These are phyloP conservation scores for Myotis myotis DNA, from an alignment of 2,797 vertebrate species.

Conservation along the genomic window DNA sequence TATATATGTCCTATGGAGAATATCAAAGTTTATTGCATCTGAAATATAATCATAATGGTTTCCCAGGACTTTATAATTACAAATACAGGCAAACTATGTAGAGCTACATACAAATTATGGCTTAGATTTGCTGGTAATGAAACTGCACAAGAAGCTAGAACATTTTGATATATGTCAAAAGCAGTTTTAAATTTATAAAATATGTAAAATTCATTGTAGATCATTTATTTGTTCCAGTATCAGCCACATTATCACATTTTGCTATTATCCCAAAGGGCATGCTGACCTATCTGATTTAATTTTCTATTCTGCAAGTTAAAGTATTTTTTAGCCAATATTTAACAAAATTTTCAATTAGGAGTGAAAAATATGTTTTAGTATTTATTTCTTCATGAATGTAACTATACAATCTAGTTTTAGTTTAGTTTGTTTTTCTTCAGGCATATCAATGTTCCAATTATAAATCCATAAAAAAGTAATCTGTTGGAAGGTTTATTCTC, in stretches of 20 bases:
- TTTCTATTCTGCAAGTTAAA: conserved; percentile 22
- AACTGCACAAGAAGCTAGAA: background rate
- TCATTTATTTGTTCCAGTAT: background rate
- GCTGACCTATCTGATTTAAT: background rate
- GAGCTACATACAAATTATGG: background rate
- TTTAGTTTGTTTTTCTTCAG: conserved; percentile 16
- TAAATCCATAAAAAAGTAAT: background rate
- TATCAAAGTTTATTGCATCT: background rate
- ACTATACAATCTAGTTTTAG: background rate
- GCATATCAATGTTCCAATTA: background rate
- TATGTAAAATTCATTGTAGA: background rate
- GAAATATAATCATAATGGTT: background rate
- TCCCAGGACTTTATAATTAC: background rate
- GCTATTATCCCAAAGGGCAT: background rate
- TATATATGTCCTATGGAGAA: background rate
- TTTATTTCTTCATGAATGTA: background rate
- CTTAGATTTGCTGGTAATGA: background rate
- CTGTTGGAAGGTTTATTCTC: background rate
- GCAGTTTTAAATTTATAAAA: background rate
- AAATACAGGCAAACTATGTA: background rate
- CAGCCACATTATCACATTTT: background rate
- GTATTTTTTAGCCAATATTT: background rate
- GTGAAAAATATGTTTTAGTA: background rate
- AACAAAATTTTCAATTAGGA: background rate
- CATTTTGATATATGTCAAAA: background rate